Conservation (phyloP, 2,113 vertebrate genomes). For the Sakesphorus luctuosus region DNA sequence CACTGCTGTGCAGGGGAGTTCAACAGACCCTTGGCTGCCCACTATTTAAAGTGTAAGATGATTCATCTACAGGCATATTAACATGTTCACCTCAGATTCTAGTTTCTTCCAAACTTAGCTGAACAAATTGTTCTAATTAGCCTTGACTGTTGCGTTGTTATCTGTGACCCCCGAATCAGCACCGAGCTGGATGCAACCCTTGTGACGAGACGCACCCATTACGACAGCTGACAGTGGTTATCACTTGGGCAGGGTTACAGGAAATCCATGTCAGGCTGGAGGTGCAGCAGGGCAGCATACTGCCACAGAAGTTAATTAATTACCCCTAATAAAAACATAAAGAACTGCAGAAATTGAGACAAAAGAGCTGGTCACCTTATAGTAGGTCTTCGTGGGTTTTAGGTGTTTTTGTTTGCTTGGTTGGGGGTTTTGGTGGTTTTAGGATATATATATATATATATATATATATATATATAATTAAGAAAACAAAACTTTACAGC, state of each 20-base stretch:
- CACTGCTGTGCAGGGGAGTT: not conserved
- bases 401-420: not conserved
- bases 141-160: not conserved
- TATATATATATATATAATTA: not conserved
- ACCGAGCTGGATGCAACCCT: not conserved
- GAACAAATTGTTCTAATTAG: not conserved
- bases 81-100: not conserved
- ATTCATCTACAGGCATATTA: not conserved
- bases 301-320: not conserved
- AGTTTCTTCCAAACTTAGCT: not conserved
- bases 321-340: not conserved
- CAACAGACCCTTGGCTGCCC: not conserved
- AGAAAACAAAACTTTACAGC: not conserved
- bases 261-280: not conserved
- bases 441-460: not conserved
- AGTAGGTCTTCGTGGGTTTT: not conserved
- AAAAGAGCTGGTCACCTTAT: not conserved
- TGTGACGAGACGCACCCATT: not conserved
- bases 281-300: not conserved
- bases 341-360: not conserved
- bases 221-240: not conserved
- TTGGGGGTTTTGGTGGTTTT: not conserved
- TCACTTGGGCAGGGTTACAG: not conserved
- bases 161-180: accelerated
- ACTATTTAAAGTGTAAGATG: not conserved